Evolutionary conservation across 2,888 invertebrate genomes (phyloP), one percentile per base, ranked within the genome.

Genomic region (Agrypnus murinus): DNA sequence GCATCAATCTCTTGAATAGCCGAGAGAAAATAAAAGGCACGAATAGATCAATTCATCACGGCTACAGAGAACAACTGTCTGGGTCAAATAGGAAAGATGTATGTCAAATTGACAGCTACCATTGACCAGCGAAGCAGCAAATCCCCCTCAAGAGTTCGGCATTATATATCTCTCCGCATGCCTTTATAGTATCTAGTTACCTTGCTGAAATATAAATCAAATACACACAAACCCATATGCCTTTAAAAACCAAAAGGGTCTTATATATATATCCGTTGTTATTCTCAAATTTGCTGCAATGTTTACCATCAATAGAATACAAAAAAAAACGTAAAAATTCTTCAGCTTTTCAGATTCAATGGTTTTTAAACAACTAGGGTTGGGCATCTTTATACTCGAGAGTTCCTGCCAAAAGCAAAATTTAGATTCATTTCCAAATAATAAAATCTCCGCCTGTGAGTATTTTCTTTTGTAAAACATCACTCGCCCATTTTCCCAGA

Each of bases 71-170:
- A 50, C 65, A 60, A 60, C 63, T 71, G 66, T 63, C 60, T 65
- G 58, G 66, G 66, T 67, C 71, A 71, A 66, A 66, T 46, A 57
- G 62, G 63, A 66, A 71, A 66, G 66, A 66, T 62, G 71, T 66
- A 66, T 63, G 66, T 71, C 71, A 71, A 71, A 71, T 58, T 71
- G 71, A 71, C 71, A 71, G 71, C 71, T 43, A 63, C 66, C 57
- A 71, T 71, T 62, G 71, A 66, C 71, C 71, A 63, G 34, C 50
- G 71, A 66, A 71, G 71, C 62, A 55, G 65, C 62, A 71, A 71
- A 71, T 66, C 63, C 66, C 67, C 70, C 58, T 70, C 65, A 46
- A 65, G 59, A 70, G 65, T 38, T 38, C 32, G 34, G 36, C 57
- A 66, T 71, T 71, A 66, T 71, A 38, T 71, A 63, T 43, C 66